Percentiles rank a stretch among this genome's conserved stretches.
Evolutionary conservation across 2,113 vertebrate genomes (phyloP).

Genomic region (Leiothrix lutea): DNA sequence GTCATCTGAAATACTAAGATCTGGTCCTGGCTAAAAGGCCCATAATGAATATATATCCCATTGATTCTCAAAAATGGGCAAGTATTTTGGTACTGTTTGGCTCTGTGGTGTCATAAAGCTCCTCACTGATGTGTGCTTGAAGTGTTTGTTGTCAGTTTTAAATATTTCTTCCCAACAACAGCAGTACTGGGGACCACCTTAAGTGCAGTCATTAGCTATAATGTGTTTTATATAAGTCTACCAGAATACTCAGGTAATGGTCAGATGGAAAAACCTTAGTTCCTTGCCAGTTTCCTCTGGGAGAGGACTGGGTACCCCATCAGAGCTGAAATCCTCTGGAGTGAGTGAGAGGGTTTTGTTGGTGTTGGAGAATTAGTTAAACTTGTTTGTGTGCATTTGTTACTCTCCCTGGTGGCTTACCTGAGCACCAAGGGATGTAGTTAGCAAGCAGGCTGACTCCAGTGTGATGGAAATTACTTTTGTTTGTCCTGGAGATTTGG

Average conservation of each 20-base stretch:
- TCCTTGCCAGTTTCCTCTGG: not conserved
- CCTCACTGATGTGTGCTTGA: not conserved
- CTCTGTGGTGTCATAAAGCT: not conserved
- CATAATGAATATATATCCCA: not conserved
- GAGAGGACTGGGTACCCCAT: not conserved
- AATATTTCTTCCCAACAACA: not conserved
- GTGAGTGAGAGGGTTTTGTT: not conserved
- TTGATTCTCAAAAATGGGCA: not conserved
- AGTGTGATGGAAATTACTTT: not conserved
- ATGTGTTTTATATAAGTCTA: not conserved
- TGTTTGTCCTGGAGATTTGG: constrained; percentile 26
- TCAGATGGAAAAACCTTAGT: not conserved
- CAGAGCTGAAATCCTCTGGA: not conserved
- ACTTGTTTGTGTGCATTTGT: not conserved
- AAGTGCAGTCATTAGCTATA: not conserved
- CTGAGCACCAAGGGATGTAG: not conserved
- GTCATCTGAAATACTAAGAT: constrained; percentile 47
- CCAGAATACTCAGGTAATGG: not conserved
- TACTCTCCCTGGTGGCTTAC: not conserved
- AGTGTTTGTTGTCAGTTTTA: not conserved
- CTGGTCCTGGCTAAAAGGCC: not conserved
- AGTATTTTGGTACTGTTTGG: not conserved
- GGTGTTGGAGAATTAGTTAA: not conserved
- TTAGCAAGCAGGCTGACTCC: not conserved
- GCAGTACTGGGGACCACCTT: not conserved